These are phyloP conservation scores for Erythrocebus patas DNA, from an alignment of 2,113 vertebrate species.

Conservation along the genomic window DNA sequence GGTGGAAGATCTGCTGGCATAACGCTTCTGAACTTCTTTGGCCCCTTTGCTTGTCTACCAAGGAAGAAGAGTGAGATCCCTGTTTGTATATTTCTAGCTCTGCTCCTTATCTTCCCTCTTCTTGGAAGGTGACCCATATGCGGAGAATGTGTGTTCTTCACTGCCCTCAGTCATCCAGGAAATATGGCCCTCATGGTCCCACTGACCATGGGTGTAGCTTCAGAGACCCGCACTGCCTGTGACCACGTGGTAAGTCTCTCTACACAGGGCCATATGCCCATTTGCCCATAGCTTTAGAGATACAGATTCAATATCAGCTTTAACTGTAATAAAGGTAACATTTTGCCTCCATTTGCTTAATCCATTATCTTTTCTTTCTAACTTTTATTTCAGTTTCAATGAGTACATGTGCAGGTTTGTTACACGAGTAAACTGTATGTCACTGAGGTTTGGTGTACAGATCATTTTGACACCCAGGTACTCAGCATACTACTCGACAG, in stretches of 20 bases:
- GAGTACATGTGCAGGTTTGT: too few species aligned
- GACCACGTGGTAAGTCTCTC: background rate
- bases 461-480: too few species aligned
- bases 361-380: background rate
- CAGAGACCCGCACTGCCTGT: background rate
- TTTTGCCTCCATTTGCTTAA: background rate
- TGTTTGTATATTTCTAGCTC: background rate
- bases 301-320: background rate
- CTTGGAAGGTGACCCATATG: background rate
- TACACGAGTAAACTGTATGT: too few species aligned
- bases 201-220: background rate
- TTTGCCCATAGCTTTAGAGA: background rate
- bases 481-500: too few species aligned
- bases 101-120: background rate
- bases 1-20: background rate
- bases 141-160: background rate
- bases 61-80: background rate
- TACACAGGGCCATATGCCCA: background rate
- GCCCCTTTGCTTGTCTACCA: background rate
- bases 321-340: background rate
- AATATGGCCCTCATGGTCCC: background rate
- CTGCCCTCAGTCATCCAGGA: background rate
- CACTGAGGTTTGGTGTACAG: too few species aligned
- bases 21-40: background rate
- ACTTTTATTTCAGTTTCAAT: too few species aligned